Conservation (phyloP, 1,140 invertebrate species). For the Papilio helenus region DNA sequence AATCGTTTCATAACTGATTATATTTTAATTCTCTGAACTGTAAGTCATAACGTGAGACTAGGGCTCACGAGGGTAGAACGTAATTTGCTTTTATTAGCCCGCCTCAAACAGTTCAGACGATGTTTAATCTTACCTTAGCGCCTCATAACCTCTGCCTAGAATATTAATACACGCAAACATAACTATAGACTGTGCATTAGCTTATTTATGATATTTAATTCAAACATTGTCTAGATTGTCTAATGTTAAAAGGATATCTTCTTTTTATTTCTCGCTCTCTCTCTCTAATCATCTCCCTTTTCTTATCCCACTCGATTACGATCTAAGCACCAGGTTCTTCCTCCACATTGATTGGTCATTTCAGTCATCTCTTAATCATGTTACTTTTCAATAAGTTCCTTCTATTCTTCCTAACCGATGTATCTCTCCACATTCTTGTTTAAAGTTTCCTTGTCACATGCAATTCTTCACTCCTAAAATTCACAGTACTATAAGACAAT, state of each 20-base stretch:
- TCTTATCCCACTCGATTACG: too few relatives aligned
- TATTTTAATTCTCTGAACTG: not conserved
- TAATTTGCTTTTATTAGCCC: constrained; percentile 15
- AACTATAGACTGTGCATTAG: not conserved
- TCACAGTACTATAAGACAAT: too few relatives aligned
- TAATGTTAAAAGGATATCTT: not conserved
- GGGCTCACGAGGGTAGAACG: not conserved
- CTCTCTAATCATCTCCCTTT: too few relatives aligned
- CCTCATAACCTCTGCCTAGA: constrained; percentile 25
- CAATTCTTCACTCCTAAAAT: too few relatives aligned
- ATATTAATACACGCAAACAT: constrained; percentile 13
- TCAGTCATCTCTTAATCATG: too few relatives aligned
- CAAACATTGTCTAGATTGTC: not conserved
- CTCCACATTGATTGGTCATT: too few relatives aligned
- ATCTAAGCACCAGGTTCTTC: too few relatives aligned
- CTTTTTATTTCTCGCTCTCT: too few relatives aligned
- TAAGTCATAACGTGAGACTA: not conserved
- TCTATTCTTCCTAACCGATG: too few relatives aligned
- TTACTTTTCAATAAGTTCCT: too few relatives aligned
- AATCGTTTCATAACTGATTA: not conserved
- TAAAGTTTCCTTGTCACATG: too few relatives aligned
- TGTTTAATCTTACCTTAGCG: constrained; percentile 34
- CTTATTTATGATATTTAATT: not conserved
- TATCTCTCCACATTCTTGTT: too few relatives aligned
- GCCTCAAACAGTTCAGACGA: constrained; percentile 18